Conservation (phyloP, 2,888 invertebrate genomes). For the Brenthis hecate region DNA sequence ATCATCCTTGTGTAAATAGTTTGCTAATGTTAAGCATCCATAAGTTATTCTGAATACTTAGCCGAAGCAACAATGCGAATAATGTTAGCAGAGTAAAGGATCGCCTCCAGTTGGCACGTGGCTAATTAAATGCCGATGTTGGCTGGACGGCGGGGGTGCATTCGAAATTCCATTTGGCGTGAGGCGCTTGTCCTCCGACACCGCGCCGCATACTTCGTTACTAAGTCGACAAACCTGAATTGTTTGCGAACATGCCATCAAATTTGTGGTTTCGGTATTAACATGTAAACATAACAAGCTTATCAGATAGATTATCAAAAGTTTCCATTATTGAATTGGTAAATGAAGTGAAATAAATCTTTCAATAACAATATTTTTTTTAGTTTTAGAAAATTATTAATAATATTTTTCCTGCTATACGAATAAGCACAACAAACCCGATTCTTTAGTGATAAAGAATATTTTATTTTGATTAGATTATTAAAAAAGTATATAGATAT, state of each 20-base stretch:
- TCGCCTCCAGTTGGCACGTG: constrained; percentile 68
- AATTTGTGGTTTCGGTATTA: constrained; percentile 44
- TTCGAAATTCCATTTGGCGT: constrained; percentile 57
- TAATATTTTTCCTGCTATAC: too few relatives aligned
- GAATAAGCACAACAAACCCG: too few relatives aligned
- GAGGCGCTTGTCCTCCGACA: constrained; percentile 50
- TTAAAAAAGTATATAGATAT: too few relatives aligned
- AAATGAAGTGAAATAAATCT: too few relatives aligned
- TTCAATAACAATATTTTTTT: too few relatives aligned
- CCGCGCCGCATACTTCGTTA: constrained; percentile 58
- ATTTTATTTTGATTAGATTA: too few relatives aligned
- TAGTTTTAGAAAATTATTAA: too few relatives aligned
- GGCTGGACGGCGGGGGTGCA: constrained; percentile 61
- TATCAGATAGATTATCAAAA: neutral
- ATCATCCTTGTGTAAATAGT: constrained; percentile 19
- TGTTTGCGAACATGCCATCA: constrained; percentile 58
- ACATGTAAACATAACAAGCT: constrained; percentile 11
- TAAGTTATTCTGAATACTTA: constrained; percentile 53
- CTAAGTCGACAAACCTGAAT: constrained; percentile 62
- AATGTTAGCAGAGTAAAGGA: constrained; percentile 61
- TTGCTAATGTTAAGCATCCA: constrained; percentile 22
- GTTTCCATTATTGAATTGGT: too few relatives aligned
- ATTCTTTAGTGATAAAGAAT: too few relatives aligned
- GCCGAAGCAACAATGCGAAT: constrained; percentile 65
- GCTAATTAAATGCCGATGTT: constrained; percentile 80